phyloP scores from a whole-genome alignment of 2,888 invertebrate species.

The Polyploca ridens region DNA sequence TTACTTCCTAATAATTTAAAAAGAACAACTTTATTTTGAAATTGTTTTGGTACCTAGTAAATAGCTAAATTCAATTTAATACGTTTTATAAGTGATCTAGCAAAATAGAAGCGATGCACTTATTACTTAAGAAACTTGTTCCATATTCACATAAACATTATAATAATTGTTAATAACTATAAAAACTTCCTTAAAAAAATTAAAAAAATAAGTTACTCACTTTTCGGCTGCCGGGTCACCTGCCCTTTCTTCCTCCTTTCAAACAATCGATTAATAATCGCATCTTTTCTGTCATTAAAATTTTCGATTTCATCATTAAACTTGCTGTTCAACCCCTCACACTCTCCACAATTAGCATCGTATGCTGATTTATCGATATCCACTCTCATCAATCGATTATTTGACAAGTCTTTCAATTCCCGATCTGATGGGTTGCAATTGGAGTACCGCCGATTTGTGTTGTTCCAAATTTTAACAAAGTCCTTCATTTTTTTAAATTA shows the following conservation, averaged over 20 bases:
- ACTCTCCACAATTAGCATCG: slow-evolving; percentile 67
- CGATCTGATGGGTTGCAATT: slow-evolving; percentile 73
- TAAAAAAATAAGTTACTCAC: slow-evolving; percentile 57
- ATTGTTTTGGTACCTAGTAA: no score
- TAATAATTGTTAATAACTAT: no score
- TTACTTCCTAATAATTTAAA: no score
- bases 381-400: slow-evolving; percentile 57
- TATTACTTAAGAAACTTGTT: no score
- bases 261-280: slow-evolving; percentile 72
- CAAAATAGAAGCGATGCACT: no score
- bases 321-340: slow-evolving; percentile 68
- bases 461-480: slow-evolving; percentile 84
- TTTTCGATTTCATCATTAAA: slow-evolving; percentile 62
- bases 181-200: slow-evolving; percentile 21
- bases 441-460: slow-evolving; percentile 82
- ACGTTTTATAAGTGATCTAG: no score
- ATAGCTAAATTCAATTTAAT: no score
- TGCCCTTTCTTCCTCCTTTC: slow-evolving; percentile 65
- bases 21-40: no score
- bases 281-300: slow-evolving; percentile 65
- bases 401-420: slow-evolving; percentile 64
- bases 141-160: neutral
- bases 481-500: slow-evolving; percentile 83
- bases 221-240: slow-evolving; percentile 66
- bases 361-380: slow-evolving; percentile 60